Evolutionary conservation across 2,888 invertebrate genomes (phyloP), one percentile per base, ranked within the genome.

Genomic region (Unio pictorum): DNA sequence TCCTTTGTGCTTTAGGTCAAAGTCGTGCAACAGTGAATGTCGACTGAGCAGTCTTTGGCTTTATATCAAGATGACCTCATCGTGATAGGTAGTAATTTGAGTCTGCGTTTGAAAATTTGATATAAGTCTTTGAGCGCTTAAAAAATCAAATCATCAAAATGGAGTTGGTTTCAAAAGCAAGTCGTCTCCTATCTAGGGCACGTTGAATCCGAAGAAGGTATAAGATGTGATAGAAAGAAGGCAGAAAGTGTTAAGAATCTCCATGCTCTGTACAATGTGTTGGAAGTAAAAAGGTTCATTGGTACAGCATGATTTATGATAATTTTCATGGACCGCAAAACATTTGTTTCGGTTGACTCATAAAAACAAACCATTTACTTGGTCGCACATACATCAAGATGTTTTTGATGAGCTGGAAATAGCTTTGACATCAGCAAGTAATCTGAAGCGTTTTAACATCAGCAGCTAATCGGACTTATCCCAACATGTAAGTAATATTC

Each of bases 41-140:
- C 67, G 15, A 71, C 68, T 62, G 61, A 72, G 26, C 67, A 59
- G 18, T 72, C 67, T 60, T 64, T 78, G 0, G 61, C 75, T 28
- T 17, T 78, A 82, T 59, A 82, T 59, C 61, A 79, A 15, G 83
- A 82, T 66, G 82, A 81, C 61, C 56, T 81, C 4, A 71, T 80
- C 8, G 70, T 79, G 15, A 75, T 74, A 70, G 71, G 73, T 17
- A 68, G 61, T 34, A 64, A 67, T 1, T 74, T 55, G 69, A 72
- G 34, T 61, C 60, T 23, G 54, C 64, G 30, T 58, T 80, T 18
- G 57, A 64, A 34, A 69, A 75, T 54, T 66, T 84, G 3, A 17
- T 59, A 54, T 28, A 54, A 28, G 77, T 82, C 26, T 71, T 82
- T 23, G 55, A 66, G 17, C 61, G 74, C 28, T 70, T 82, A 23